phyloP scores from a whole-genome alignment of 1,140 invertebrate genomes.

The Zaprionus camerounensis region DNA sequence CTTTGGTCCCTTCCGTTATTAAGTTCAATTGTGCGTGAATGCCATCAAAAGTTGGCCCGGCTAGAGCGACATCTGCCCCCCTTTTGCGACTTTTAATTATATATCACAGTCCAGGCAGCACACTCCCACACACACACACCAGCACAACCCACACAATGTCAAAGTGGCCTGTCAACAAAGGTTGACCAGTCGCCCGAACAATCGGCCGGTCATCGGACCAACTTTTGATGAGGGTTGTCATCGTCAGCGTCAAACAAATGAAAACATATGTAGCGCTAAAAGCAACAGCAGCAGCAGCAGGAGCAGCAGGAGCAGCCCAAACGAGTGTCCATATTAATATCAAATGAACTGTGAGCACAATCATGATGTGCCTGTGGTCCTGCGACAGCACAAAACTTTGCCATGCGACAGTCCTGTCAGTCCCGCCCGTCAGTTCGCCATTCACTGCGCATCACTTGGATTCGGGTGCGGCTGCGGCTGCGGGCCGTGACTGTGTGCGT shows the following conservation, averaged over 20 bases:
- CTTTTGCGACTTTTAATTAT: conserved; percentile 63
- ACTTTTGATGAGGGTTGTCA: conserved; percentile 81
- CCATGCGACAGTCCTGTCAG: not conserved
- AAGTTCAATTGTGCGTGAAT: conserved; percentile 72
- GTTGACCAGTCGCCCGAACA: conserved; percentile 71
- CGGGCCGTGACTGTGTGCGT: not conserved
- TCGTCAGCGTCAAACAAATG: conserved; percentile 81
- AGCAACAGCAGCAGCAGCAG: conserved; percentile 31
- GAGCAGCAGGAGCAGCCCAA: conserved; percentile 13
- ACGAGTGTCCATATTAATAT: conserved; percentile 76
- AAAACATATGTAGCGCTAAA: conserved; percentile 77
- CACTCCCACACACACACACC: conserved; percentile 11
- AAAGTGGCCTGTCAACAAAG: conserved; percentile 78
- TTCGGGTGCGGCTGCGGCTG: not conserved
- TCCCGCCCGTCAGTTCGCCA: not conserved
- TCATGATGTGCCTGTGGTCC: conserved; percentile 51
- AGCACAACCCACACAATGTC: conserved; percentile 41
- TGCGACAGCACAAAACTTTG: conserved; percentile 15
- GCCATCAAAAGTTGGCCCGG: conserved; percentile 68
- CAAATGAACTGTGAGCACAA: conserved; percentile 77
- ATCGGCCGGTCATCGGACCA: conserved; percentile 75
- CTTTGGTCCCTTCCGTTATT: conserved; percentile 72
- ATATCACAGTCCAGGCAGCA: conserved; percentile 50
- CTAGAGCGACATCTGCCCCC: conserved; percentile 27
- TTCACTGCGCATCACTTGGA: not conserved